Evolutionary conservation across 2,113 vertebrate genomes (phyloP).

Genomic region (Malurus melanocephalus): DNA sequence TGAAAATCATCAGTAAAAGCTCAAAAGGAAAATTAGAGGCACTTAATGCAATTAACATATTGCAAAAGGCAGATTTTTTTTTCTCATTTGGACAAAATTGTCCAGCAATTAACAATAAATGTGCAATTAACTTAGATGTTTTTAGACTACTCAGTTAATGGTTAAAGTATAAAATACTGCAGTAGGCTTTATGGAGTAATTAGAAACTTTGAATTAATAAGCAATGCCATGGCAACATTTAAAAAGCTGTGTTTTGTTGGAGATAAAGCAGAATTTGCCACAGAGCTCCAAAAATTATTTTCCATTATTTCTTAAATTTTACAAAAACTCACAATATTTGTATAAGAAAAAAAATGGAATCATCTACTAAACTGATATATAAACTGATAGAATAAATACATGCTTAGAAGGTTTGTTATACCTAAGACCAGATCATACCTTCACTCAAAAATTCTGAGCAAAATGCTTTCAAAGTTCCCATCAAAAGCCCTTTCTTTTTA

Average conservation of each 20-base stretch:
- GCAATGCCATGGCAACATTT: neutral
- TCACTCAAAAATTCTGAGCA: neutral
- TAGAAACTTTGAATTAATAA: conserved; percentile 2
- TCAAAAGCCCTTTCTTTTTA: neutral
- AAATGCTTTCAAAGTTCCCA: neutral
- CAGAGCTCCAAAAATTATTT: neutral
- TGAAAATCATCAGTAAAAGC: neutral
- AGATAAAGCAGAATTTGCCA: neutral
- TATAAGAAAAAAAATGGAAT: neutral
- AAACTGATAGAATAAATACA: neutral
- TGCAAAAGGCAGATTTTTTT: neutral
- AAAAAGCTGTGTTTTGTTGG: neutral
- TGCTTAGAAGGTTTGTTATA: neutral
- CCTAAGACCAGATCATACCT: neutral
- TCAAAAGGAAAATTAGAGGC: conserved; percentile 9
- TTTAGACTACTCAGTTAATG: conserved; percentile 8
- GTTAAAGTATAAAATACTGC: neutral
- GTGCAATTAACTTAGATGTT: neutral
- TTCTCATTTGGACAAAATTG: conserved; percentile 27
- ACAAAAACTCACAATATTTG: neutral
- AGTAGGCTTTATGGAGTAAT: neutral
- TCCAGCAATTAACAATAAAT: conserved; percentile 16
- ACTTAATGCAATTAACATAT: neutral
- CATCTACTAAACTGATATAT: neutral
- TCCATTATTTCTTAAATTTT: neutral